Evolutionary conservation across 2,888 invertebrate species (phyloP).

Genomic region (Tetropium fuscum): DNA sequence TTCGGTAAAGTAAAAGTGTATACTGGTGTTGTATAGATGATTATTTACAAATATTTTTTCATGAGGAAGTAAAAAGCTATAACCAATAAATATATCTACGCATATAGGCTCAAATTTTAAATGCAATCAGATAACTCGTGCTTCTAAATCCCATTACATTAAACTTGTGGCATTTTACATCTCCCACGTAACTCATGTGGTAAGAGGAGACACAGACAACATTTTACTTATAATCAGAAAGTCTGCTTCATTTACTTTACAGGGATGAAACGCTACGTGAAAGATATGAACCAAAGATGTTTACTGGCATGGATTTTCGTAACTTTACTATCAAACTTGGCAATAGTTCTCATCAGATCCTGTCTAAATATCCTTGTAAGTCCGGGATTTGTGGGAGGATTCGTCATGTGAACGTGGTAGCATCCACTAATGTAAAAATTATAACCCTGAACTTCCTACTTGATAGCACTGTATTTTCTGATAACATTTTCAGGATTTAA

Average conservation of each 20-base stretch:
- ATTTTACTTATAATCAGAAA: constrained; percentile 42
- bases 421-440: constrained; percentile 53
- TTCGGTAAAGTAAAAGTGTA: no score
- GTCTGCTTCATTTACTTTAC: constrained; percentile 61
- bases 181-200: constrained; percentile 13
- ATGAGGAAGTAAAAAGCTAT: no score
- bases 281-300: constrained; percentile 63
- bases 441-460: no score
- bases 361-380: constrained; percentile 32
- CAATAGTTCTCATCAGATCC: constrained; percentile 54
- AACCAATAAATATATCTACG: no score
- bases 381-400: constrained; percentile 43
- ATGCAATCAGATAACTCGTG: no score
- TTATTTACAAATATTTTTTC: no score
- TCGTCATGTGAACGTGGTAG: constrained; percentile 40
- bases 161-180: constrained; percentile 5
- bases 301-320: constrained; percentile 63
- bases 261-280: constrained; percentile 62
- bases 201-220: constrained; percentile 11
- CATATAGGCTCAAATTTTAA: no score
- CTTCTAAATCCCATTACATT: constrained; percentile 19
- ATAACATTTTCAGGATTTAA: no score
- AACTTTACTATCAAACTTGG: constrained; percentile 60
- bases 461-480: no score
- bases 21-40: no score